These are phyloP conservation scores for Epiblema foenella DNA, from an alignment of 2,888 invertebrate species.

Conservation along the genomic window DNA sequence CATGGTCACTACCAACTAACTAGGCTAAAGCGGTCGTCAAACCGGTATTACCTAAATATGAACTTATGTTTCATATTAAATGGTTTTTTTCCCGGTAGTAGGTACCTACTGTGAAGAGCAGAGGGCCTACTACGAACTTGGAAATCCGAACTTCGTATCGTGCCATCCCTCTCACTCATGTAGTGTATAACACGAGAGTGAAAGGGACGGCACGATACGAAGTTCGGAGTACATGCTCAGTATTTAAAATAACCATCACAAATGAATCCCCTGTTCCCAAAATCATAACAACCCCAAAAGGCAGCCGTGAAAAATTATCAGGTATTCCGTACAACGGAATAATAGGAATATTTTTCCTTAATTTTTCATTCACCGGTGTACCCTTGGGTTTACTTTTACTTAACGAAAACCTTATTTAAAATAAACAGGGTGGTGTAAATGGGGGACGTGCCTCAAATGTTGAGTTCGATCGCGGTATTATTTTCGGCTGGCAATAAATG, in stretches of 20 bases:
- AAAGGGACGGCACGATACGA: too few species aligned
- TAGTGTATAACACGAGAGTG: too few species aligned
- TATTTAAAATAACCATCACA: conserved; percentile 1
- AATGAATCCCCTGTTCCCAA: conserved; percentile 16
- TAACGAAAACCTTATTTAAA: conserved; percentile 81
- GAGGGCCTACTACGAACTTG: too few species aligned
- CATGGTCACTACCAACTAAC: too few species aligned
- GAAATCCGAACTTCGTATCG: too few species aligned
- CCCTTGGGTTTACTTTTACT: conserved; percentile 78
- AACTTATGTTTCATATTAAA: too few species aligned
- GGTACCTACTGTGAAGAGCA: too few species aligned
- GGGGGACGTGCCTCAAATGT: conserved; percentile 76
- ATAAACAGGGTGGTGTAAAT: conserved; percentile 80
- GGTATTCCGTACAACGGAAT: conserved; percentile 54
- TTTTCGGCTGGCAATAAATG: conserved; percentile 70
- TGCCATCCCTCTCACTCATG: too few species aligned
- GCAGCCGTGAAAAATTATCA: conserved; percentile 50
- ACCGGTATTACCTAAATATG: too few species aligned
- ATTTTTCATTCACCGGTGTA: conserved; percentile 75
- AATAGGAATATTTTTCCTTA: conserved; percentile 71
- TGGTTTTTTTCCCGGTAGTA: too few species aligned
- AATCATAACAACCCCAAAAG: conserved; percentile 38
- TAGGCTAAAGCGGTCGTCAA: too few species aligned
- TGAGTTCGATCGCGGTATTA: conserved; percentile 69
- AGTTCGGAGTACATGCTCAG: too few species aligned